Evolutionary conservation across 2,888 invertebrate genomes (phyloP), one percentile per base, ranked within the genome.

Genomic region (Eucriotettix oculatus): DNA sequence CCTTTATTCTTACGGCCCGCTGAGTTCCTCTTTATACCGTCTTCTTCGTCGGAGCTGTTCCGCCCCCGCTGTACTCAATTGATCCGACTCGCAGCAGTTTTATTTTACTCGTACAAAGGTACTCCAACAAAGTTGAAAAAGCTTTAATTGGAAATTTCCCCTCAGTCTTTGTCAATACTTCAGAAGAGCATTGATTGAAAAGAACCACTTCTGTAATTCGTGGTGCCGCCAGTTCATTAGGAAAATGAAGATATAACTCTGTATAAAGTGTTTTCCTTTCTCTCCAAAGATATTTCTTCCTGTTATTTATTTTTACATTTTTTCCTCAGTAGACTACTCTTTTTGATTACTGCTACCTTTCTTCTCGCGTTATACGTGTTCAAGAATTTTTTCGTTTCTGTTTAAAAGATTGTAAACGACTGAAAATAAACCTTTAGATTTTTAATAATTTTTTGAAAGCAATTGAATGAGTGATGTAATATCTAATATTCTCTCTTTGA

Each of bases 141-240:
- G 16, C 42, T 60, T 60, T 60, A 60, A 60, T 60, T 60, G 60
- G 57, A 60, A 53, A 60, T 60, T 60, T 60, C 54, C 42, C 54
- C 54, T 10, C 29, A 29, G 54, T n/a, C 58, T 58, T 58, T 58
- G 58, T 58, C 58, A 58, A 58, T 58, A 58, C 52, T 16, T 43
- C 10, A 42, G 16, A 16, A 42, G 53, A 16, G n/a, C 58, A 40
- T 17, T 53, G 58, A 58, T 58, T 58, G 58, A 58, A 58, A 14
- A 42, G 58, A 41, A 14, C 43, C 58, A 42, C 58, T 58, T 53
- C 58, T 52, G n/a, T 48, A 48, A 57, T 57, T 29, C 29, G 29
- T 29, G 29, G 29, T 48, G 48, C 14, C 48, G 48, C 14, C 48
- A 48, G 48, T 48, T 48, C 48, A 48, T 48, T 48, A 48, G 48